phyloP scores from a whole-genome alignment of 1,140 invertebrate species.

The Helicoverpa armigera region DNA sequence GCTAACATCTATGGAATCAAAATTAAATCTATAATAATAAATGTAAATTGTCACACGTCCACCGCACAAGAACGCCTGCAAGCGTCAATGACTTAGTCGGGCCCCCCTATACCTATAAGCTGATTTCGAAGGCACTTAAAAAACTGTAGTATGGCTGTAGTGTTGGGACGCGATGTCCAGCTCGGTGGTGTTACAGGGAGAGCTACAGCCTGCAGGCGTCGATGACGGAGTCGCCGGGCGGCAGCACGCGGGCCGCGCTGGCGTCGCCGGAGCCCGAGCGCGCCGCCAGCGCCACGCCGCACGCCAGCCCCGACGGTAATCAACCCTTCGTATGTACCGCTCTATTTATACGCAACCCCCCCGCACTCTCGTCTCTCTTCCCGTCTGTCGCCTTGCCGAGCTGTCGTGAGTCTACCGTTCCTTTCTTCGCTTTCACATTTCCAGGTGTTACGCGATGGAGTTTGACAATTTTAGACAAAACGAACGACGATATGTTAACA shows the following conservation, averaged over 20 bases:
- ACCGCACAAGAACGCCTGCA: too few species aligned
- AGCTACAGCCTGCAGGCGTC: constrained; percentile 88
- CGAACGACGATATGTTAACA: background rate
- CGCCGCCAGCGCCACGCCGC: constrained; percentile 88
- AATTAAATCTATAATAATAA: too few species aligned
- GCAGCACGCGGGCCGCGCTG: constrained; percentile 86
- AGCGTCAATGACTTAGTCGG: too few species aligned
- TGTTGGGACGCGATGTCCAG: background rate
- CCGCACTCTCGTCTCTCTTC: constrained; percentile 48
- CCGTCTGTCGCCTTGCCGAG: constrained; percentile 27
- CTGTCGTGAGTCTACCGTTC: constrained; percentile 36
- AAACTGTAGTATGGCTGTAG: too few species aligned
- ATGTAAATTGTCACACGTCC: too few species aligned
- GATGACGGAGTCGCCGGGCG: constrained; percentile 86
- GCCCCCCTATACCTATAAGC: too few species aligned
- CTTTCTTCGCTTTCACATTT: constrained; percentile 30
- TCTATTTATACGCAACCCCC: constrained; percentile 71
- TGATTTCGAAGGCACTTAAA: too few species aligned
- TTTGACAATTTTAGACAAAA: background rate
- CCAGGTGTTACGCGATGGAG: constrained; percentile 14
- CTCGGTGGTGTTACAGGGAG: constrained; percentile 69
- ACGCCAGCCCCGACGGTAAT: constrained; percentile 84
- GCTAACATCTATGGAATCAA: too few species aligned
- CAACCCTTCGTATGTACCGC: constrained; percentile 83
- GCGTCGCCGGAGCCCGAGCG: constrained; percentile 88